These are phyloP conservation scores for Zaprionus obscuricornis DNA, from an alignment of 2,888 invertebrate species.

Conservation along the genomic window DNA sequence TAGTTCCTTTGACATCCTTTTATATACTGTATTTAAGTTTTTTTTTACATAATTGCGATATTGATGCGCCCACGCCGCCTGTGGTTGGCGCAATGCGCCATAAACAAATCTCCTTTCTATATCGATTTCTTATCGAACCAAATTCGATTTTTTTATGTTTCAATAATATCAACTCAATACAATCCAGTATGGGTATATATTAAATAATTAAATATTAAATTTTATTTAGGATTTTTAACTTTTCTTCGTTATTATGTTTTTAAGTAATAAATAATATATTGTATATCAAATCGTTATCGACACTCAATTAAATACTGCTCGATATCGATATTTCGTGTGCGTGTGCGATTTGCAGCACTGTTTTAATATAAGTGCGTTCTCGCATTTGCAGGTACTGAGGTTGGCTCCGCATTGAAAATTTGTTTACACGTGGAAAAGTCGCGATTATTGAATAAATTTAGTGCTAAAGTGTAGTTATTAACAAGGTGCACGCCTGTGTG, in stretches of 20 bases:
- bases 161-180: no score
- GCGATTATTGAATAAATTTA: conserved; percentile 24
- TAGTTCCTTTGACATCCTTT: not conserved
- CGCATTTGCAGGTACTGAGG: conserved; percentile 81
- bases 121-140: conserved; percentile 11
- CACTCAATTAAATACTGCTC: conserved; percentile 1
- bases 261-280: no score
- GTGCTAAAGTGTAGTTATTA: conserved; percentile 42
- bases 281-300: not conserved
- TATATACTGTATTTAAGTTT: conserved; percentile 3
- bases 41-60: conserved; percentile 16
- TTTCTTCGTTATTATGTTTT: no score
- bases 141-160: not conserved
- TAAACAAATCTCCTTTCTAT: conserved; percentile 11
- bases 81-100: no score
- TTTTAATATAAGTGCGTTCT: conserved; percentile 81
- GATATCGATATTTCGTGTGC: conserved; percentile 28
- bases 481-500: conserved; percentile 9
- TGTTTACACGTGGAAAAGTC: conserved; percentile 51
- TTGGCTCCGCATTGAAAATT: conserved; percentile 64
- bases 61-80: conserved; percentile 12
- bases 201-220: no score
- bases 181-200: no score
- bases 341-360: conserved; percentile 50
- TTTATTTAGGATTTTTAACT: no score